A percentile compares a stretch with the other conserved stretches of the same genome.
phyloP scores from a whole-genome alignment of 2,888 invertebrate species.

The Aspidiotus destructor region DNA sequence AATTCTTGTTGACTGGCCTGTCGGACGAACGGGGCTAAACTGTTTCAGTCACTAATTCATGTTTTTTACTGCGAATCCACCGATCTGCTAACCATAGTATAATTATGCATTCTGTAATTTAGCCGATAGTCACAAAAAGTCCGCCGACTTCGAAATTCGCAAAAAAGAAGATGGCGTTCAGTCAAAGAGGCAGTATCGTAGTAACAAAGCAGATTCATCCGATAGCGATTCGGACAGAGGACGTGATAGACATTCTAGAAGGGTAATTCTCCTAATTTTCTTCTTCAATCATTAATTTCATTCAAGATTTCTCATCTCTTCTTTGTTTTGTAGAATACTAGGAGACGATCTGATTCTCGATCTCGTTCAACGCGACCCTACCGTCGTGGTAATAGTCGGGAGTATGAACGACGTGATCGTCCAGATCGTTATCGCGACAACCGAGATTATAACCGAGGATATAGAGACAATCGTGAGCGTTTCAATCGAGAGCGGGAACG shows the following conservation, averaged over 20 bases:
- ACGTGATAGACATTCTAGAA: constrained; percentile 45
- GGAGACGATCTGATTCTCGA: constrained; percentile 33
- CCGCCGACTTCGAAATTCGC: constrained; percentile 57
- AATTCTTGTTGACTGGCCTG: not conserved
- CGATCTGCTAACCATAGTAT: too few relatives aligned
- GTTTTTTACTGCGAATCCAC: not conserved
- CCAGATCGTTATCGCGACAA: constrained; percentile 12
- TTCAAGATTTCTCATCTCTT: not conserved
- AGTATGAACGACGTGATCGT: constrained; percentile 26
- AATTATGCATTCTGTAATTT: not conserved
- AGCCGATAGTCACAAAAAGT: constrained; percentile 7
- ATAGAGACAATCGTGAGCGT: constrained; percentile 40
- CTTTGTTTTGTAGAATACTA: constrained; percentile 14
- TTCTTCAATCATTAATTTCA: not conserved
- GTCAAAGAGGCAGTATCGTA: constrained; percentile 76
- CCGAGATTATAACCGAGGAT: constrained; percentile 35
- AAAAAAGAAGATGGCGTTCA: constrained; percentile 72
- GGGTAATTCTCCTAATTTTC: constrained; percentile 33
- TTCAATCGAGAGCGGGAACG: constrained; percentile 38
- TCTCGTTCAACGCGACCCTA: constrained; percentile 31
- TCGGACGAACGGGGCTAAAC: too few relatives aligned
- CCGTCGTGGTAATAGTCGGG: constrained; percentile 29
- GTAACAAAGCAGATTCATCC: constrained; percentile 70
- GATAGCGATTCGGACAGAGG: constrained; percentile 50
- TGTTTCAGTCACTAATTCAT: too few relatives aligned